Percentiles rank a stretch among this genome's conserved stretches.
These are phyloP conservation scores for Indri indri DNA, from an alignment of 2,113 vertebrate genomes.

Conservation along the genomic window DNA sequence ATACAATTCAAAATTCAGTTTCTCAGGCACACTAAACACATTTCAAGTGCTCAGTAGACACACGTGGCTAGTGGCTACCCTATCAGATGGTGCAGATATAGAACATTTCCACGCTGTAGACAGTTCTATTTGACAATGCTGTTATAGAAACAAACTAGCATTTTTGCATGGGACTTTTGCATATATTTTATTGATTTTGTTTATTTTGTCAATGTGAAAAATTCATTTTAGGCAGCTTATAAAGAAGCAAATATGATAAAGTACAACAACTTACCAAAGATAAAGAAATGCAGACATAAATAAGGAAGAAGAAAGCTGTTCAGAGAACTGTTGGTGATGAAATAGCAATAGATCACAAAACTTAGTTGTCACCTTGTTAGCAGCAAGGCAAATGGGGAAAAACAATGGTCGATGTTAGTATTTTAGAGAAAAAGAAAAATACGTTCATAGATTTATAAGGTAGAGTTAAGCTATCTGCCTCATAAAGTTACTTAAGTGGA, in stretches of 20 bases:
- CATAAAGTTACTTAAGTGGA: not conserved
- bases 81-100: not conserved
- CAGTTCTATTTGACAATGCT: not conserved
- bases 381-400: not conserved
- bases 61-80: not conserved
- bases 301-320: not conserved
- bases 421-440: not conserved
- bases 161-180: not conserved
- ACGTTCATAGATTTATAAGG: not conserved
- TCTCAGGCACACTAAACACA: not conserved
- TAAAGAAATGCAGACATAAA: not conserved
- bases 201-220: not conserved
- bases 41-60: not conserved
- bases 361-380: not conserved
- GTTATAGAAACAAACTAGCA: not conserved
- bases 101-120: not conserved
- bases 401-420: not conserved
- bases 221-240: not conserved
- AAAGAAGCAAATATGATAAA: not conserved
- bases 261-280: not conserved
- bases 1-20: not conserved
- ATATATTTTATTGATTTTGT: not conserved
- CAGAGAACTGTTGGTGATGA: not conserved
- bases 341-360: not conserved
- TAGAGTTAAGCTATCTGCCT: not conserved